These are phyloP conservation scores for Leptinotarsa tumamoca DNA, from an alignment of 2,888 invertebrate genomes.

Conservation along the genomic window DNA sequence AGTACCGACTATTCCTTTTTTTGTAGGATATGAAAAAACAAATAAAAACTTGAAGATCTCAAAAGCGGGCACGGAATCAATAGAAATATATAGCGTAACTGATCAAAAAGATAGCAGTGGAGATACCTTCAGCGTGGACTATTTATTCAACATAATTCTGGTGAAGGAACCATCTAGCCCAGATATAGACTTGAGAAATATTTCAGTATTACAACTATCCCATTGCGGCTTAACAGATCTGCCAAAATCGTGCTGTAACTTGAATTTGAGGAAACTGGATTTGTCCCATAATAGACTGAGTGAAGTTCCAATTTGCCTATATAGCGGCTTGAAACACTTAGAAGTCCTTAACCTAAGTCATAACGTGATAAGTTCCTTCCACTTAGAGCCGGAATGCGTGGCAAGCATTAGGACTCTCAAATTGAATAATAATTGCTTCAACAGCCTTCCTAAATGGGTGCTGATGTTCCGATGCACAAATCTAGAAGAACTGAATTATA, in stretches of 20 bases:
- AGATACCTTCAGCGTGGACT: neutral
- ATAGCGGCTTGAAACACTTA: slow-evolving; percentile 46
- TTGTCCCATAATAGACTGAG: slow-evolving; percentile 49
- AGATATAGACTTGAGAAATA: neutral
- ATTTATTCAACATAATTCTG: neutral
- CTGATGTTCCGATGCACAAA: slow-evolving; percentile 46
- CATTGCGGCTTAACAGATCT: slow-evolving; percentile 40
- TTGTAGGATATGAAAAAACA: slow-evolving; percentile 10
- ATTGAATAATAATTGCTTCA: slow-evolving; percentile 49
- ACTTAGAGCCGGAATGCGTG: slow-evolving; percentile 51
- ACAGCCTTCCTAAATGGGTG: slow-evolving; percentile 52
- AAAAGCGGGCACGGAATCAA: neutral
- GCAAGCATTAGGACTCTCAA: slow-evolving; percentile 44
- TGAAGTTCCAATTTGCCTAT: slow-evolving; percentile 51
- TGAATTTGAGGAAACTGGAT: slow-evolving; percentile 46
- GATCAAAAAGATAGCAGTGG: neutral
- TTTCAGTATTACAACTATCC: neutral
- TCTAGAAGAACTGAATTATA: slow-evolving; percentile 51
- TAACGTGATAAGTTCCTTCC: slow-evolving; percentile 48
- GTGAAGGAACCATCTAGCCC: neutral
- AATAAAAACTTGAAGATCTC: neutral
- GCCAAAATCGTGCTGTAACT: slow-evolving; percentile 46
- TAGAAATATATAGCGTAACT: neutral
- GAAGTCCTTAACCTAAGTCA: slow-evolving; percentile 50
- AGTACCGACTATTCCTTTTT: neutral